Evolutionary conservation across 2,797 vertebrate species (phyloP).

Genomic region (Peromyscus attwateri): DNA sequence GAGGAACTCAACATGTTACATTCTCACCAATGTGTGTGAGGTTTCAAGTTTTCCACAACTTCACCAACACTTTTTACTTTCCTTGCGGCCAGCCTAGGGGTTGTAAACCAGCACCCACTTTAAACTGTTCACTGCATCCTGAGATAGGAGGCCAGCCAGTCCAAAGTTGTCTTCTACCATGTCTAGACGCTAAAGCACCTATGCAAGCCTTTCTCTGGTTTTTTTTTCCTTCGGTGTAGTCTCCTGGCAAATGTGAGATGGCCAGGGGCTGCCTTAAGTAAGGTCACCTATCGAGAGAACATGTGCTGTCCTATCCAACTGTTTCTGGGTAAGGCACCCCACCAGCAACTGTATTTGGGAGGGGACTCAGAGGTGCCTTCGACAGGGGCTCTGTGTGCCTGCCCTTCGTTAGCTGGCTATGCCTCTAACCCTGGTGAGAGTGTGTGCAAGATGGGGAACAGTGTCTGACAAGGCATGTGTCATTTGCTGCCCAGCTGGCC

Average conservation of each 20-base stretch:
- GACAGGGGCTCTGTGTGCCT: not conserved
- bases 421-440: not conserved
- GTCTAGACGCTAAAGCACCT: not conserved
- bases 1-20: not conserved
- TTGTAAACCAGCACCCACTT: not conserved
- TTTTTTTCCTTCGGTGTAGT: not conserved
- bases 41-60: not conserved
- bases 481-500: conserved; percentile 83
- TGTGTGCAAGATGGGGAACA: not conserved
- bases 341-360: not conserved
- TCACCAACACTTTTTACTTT: not conserved
- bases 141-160: not conserved
- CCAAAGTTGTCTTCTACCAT: not conserved
- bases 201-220: not conserved
- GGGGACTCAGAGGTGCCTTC: not conserved
- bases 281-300: conserved; percentile 25
- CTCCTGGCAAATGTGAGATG: not conserved
- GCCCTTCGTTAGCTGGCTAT: not conserved
- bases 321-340: not conserved
- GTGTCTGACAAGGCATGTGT: conserved; percentile 7
- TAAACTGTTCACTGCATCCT: not conserved
- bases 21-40: not conserved
- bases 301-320: not conserved
- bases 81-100: not conserved
- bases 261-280: not conserved